Conservation (phyloP, 2,797 vertebrate species). For the Tinamus major region DNA sequence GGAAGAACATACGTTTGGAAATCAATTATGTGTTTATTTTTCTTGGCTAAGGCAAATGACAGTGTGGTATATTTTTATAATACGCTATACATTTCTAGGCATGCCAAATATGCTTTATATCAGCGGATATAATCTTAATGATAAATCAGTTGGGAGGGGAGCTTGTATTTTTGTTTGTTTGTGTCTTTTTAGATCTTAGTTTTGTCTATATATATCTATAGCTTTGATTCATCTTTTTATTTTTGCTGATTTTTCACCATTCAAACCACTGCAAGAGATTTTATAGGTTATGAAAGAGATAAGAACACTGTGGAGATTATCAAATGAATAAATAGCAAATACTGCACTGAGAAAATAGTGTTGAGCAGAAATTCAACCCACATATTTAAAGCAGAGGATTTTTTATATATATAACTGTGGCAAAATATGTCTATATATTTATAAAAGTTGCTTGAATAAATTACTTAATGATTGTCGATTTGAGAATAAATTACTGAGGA, state of each 20-base stretch:
- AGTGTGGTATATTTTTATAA: slow-evolving; percentile 2
- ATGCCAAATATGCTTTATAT: neutral
- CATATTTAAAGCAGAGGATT: neutral
- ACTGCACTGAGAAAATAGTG: neutral
- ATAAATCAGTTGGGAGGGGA: neutral
- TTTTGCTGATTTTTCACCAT: neutral
- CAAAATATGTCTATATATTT: too few species aligned
- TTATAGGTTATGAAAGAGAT: neutral
- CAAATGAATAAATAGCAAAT: neutral
- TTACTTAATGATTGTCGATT: neutral
- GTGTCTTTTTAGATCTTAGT: neutral
- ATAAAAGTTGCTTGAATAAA: neutral
- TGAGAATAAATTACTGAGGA: neutral
- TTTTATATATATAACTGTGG: neutral
- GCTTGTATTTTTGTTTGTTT: neutral
- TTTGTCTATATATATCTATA: too few species aligned
- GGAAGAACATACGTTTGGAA: slow-evolving; percentile 19
- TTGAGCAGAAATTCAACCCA: neutral
- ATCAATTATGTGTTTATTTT: slow-evolving; percentile 34
- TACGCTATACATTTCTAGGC: neutral
- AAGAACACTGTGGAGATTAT: neutral
- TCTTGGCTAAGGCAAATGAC: slow-evolving; percentile 7
- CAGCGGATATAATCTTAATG: neutral
- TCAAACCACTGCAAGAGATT: neutral
- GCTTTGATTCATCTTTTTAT: slow-evolving; percentile 20